These are phyloP conservation scores for Pocota personata DNA, from an alignment of 2,888 invertebrate genomes.

Conservation along the genomic window DNA sequence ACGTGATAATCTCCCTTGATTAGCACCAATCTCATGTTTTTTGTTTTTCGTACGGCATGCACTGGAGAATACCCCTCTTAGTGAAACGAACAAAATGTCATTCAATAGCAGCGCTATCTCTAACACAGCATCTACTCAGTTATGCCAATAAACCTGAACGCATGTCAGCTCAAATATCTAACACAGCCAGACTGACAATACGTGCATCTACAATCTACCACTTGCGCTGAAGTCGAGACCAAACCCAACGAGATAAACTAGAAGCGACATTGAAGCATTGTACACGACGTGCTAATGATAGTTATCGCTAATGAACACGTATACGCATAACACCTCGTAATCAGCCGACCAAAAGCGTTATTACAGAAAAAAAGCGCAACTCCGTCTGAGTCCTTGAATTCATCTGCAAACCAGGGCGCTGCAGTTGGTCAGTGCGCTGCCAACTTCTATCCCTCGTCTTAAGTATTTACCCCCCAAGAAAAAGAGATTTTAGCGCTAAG, in stretches of 20 bases:
- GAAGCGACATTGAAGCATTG: conserved; percentile 72
- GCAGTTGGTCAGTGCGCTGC: conserved; percentile 31
- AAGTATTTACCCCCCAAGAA: neutral
- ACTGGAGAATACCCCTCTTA: neutral
- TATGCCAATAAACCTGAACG: conserved; percentile 73
- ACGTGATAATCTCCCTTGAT: conserved; percentile 62
- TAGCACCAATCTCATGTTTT: conserved; percentile 61
- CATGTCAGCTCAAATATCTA: conserved; percentile 73
- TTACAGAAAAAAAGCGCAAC: neutral
- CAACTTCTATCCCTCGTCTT: neutral
- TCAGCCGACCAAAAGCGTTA: conserved; percentile 55
- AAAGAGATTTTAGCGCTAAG: neutral
- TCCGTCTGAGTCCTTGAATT: conserved; percentile 50
- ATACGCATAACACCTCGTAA: conserved; percentile 74
- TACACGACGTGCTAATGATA: conserved; percentile 74
- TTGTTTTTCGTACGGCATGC: conserved; percentile 12
- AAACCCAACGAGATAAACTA: conserved; percentile 68
- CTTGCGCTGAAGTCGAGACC: conserved; percentile 50
- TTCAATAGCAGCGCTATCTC: conserved; percentile 62
- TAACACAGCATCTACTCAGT: conserved; percentile 60
- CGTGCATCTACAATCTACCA: conserved; percentile 47
- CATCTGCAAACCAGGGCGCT: conserved; percentile 29
- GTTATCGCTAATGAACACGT: conserved; percentile 74
- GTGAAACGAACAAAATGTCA: conserved; percentile 62
- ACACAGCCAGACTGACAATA: conserved; percentile 56